Conservation (phyloP, 2,113 vertebrate genomes). For the Poecilia latipinna region DNA sequence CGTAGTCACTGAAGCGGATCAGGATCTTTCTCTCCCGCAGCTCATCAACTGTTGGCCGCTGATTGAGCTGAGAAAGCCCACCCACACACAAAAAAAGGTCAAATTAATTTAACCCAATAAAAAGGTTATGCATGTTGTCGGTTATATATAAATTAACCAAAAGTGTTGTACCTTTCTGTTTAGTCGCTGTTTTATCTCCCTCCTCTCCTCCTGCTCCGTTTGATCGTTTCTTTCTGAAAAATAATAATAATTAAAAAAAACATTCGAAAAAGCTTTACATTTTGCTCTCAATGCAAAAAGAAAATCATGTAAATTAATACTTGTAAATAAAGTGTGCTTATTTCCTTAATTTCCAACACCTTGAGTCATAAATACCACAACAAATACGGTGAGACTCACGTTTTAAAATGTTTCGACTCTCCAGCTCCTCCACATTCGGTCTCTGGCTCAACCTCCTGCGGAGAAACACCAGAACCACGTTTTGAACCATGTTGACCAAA, state of each 20-base stretch:
- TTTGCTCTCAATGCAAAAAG: background rate
- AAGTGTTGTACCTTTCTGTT: constrained; percentile 90
- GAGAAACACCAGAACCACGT: constrained; percentile 93
- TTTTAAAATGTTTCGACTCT: constrained; percentile 96
- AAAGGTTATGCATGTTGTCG: background rate
- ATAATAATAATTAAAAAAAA: constrained; percentile 13
- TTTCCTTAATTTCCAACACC: background rate
- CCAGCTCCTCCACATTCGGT: constrained; percentile 96
- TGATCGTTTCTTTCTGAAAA: constrained; percentile 94
- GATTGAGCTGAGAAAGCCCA: constrained; percentile 86
- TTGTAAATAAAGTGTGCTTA: background rate
- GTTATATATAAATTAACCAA: too few species aligned
- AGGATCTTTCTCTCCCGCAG: constrained; percentile 97
- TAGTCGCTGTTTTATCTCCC: constrained; percentile 96
- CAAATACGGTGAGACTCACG: constrained; percentile 83
- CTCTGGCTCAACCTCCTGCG: constrained; percentile 98
- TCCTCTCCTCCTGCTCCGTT: constrained; percentile 94
- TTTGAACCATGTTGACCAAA: constrained; percentile 87
- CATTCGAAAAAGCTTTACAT: constrained; percentile 3
- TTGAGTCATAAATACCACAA: too few species aligned
- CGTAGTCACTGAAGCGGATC: constrained; percentile 98
- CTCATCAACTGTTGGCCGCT: constrained; percentile 97
- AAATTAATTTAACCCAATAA: background rate
- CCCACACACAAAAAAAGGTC: background rate
- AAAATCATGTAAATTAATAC: background rate